Conservation (phyloP, 2,888 invertebrate genomes). For the Agriotes lineatus region DNA sequence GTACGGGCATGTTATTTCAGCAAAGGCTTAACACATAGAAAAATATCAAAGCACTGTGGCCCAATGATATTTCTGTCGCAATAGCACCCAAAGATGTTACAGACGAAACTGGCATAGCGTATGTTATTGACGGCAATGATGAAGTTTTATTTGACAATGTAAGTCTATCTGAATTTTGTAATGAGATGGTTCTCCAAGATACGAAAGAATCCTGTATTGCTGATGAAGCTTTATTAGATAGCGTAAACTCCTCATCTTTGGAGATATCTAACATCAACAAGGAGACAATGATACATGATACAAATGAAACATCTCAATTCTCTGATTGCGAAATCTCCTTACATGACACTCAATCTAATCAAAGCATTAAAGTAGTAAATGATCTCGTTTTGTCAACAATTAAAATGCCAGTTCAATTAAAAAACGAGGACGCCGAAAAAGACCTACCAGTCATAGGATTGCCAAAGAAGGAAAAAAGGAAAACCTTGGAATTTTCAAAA, state of each 20-base stretch:
- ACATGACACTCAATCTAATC: background rate
- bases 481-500: background rate
- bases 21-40: background rate
- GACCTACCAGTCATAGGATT: background rate
- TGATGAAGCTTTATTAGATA: background rate
- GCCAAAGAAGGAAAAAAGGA: background rate
- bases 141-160: background rate
- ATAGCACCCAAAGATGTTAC: background rate
- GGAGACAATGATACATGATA: background rate
- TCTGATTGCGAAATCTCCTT: background rate
- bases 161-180: background rate
- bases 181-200: background rate
- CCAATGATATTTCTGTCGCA: background rate
- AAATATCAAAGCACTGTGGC: background rate
- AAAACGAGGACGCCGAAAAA: background rate
- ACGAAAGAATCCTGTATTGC: background rate
- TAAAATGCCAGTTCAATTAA: background rate
- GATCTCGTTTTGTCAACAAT: background rate
- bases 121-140: background rate
- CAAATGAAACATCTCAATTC: background rate
- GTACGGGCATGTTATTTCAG: constrained; percentile 4
- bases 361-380: background rate
- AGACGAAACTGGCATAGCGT: background rate
- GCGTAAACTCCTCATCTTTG: background rate
- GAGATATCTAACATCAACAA: background rate